Evolutionary conservation across 2,888 invertebrate genomes (phyloP), one percentile per base, ranked within the genome.

Genomic region (Luperina testacea): DNA sequence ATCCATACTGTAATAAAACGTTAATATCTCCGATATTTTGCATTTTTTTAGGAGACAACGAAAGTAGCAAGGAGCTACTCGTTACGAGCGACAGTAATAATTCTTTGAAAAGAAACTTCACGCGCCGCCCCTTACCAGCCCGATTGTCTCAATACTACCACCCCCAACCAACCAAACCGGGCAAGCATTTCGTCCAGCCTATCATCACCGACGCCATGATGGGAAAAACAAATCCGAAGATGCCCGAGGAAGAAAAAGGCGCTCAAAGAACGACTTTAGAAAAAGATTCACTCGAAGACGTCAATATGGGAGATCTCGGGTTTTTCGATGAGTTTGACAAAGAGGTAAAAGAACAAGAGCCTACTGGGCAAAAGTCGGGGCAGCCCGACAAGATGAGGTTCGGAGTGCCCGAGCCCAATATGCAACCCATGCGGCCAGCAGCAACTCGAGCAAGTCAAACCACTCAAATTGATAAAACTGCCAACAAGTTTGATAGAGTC

Each of bases 31-130:
- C 53, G 13, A 48, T 6, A 67, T 75, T 45, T 61, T 17, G 42
- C 15, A 51, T 63, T 74, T 74, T 81, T 78, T 79, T 76, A 97
- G 97, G 95, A 9, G 97, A 97, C 88, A 95, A 94, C 73, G 97
- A 97, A 67, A 97, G 97, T 92, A 97, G 97, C 90, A 97, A 97
- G 83, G 97, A 97, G 88, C 94, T 97, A 5, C 97, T 97, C 82
- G 96, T 97, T 92, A 97, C 97, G 24, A 97, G 97, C 82, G 97
- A 97, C 89, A 95, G 94, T 83, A 94, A 87, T 80, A 95, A 95
- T 81, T 93, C 91, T 7, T 90, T 94, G 45, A 94, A 92, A 83
- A 93, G 95, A 74, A 96, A 95, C 88, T 95, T 92, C 87, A 96
- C 96, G 0, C 91, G 96, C 1, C 93, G 95, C 0, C 96, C 96